Base-by-base conservation (phyloP, 2,888 invertebrate species). In the Melitaea athalia region DNA sequence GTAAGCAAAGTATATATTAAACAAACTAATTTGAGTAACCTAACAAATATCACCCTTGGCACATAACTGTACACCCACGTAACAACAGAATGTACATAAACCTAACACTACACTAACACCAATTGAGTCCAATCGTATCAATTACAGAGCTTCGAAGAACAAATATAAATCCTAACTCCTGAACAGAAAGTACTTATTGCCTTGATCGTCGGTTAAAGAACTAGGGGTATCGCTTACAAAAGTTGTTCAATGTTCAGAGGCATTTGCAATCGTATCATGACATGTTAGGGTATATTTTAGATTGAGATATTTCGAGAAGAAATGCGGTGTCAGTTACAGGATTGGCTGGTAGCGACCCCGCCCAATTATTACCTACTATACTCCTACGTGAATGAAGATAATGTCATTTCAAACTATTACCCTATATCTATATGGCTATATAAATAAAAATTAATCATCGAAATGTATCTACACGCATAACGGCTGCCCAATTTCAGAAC, bases 261-360 rank as follows among this genome's bases (percentile, higher is more conserved):
- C 73, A 79, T 61, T 79, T 75, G 77, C 53, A 74, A 74, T 83
- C 75, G 67, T 85, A 77, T 24, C 0, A 0, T 0, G 0, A 3
- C 0, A 3, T 0, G 0, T 0, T 81, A 83, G 68, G 72, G 79
- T 77, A 57, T 69, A 8, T 62, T 78, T 78, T 84, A 1, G 55
- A 38, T 71, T 81, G 79, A 42, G 49, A 15, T 68, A 67, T 65
- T 73, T 80, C 73, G 75, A 85, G 84, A 89, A 90, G 90, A 90
- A 89, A 86, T 84, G 85, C 81, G 86, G 91, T 92, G 89, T 92
- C 91, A 86, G 84, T 92, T 92, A 92, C 92, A 90, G 85, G 92
- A 92, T 92, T 92, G 92, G 92, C 88, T 85, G 85, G 74, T 77
- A 79, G 78, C 81, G 83, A 85, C 88, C 83, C 88, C 91, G 91